These are phyloP conservation scores for Microchirus variegatus DNA, from an alignment of 2,797 vertebrate species.

Conservation along the genomic window DNA sequence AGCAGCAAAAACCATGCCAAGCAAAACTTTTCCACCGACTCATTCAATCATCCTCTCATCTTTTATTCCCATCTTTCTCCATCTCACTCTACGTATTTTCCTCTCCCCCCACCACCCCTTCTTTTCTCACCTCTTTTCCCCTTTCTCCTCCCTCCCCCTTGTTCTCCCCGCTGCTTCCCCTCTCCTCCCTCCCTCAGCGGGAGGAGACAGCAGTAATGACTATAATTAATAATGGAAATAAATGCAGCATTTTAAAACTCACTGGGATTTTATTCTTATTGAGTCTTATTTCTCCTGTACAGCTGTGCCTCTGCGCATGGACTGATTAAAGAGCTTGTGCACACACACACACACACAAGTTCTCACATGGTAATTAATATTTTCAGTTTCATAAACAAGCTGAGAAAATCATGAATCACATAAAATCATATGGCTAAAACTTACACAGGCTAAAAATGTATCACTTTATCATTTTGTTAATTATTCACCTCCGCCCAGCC, in stretches of 20 bases:
- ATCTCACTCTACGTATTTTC: background rate
- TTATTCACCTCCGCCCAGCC: background rate
- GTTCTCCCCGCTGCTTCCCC: background rate
- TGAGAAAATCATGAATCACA: background rate
- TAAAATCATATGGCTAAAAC: background rate
- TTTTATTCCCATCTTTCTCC: conserved; percentile 3
- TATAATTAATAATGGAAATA: conserved; percentile 84
- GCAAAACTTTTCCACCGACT: conserved; percentile 1
- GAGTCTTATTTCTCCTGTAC: conserved; percentile 66
- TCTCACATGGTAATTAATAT: conserved; percentile 1
- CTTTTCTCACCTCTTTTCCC: background rate
- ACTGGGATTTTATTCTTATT: conserved; percentile 64
- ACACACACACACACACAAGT: background rate
- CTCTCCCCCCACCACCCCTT: background rate
- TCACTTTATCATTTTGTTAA: background rate
- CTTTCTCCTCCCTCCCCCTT: background rate
- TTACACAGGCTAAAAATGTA: background rate
- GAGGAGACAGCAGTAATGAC: conserved; percentile 75
- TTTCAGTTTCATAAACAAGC: conserved; percentile 1
- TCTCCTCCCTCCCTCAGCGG: conserved; percentile 46
- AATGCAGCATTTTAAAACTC: conserved; percentile 74
- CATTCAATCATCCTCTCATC: conserved; percentile 11
- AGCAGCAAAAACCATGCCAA: conserved; percentile 7
- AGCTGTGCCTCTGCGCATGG: conserved; percentile 62
- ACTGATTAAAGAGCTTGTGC: conserved; percentile 33